A percentile compares a stretch with the other conserved stretches of the same genome.
Conservation (phyloP, 2,888 invertebrate species). For the Eupithecia centaureata region DNA sequence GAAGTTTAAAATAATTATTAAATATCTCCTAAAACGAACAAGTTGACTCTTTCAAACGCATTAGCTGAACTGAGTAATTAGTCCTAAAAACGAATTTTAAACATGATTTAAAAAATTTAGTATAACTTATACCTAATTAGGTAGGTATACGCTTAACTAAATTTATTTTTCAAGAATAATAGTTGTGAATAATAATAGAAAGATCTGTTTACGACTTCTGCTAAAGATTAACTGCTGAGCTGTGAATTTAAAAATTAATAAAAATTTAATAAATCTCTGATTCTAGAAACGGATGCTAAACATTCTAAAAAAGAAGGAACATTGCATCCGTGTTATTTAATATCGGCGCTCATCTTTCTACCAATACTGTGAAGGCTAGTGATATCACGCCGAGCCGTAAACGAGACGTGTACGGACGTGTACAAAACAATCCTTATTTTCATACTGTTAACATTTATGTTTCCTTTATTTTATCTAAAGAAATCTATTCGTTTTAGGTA, state of each 20-base stretch:
- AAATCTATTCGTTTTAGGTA: background rate
- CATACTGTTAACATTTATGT: background rate
- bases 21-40: no score
- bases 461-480: background rate
- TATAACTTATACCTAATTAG: no score
- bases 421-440: background rate
- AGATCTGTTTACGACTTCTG: background rate
- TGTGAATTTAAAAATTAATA: background rate
- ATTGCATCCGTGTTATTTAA: constrained; percentile 53
- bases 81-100: no score
- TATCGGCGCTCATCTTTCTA: constrained; percentile 57
- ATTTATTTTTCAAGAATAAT: no score
- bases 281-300: constrained; percentile 24
- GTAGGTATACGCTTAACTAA: background rate
- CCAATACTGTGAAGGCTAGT: constrained; percentile 51
- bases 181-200: background rate
- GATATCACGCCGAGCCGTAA: background rate
- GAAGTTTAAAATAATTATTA: no score
- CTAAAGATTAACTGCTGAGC: background rate
- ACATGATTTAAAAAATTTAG: no score
- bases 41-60: no score
- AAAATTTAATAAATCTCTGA: constrained; percentile 6
- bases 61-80: no score
- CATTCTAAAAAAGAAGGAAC: constrained; percentile 38
- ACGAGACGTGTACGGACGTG: background rate